phyloP scores from a whole-genome alignment of 2,888 invertebrate genomes.

The Ormia ochracea region DNA sequence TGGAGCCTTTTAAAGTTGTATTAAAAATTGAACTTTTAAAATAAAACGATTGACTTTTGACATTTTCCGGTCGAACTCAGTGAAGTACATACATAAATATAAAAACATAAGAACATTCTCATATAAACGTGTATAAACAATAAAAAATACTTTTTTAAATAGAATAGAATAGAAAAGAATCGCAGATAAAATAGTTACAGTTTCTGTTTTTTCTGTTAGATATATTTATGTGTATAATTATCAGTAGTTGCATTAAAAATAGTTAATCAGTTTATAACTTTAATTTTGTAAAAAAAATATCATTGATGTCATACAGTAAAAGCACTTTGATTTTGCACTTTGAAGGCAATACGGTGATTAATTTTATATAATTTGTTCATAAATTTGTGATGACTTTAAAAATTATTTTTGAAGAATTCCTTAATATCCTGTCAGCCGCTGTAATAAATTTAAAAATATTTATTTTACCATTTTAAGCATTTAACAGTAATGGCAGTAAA shows the following conservation, averaged over 20 bases:
- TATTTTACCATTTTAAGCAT: neutral
- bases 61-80: too few species aligned
- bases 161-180: neutral
- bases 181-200: neutral
- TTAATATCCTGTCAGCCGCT: conserved; percentile 32
- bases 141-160: too few species aligned
- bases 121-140: too few species aligned
- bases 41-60: too few species aligned
- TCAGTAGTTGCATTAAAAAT: neutral
- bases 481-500: too few species aligned
- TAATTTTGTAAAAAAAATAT: conserved; percentile 26
- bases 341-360: conserved; percentile 72
- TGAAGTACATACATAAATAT: too few species aligned
- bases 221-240: neutral
- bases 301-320: conserved; percentile 65
- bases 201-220: too few species aligned
- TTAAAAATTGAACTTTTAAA: too few species aligned
- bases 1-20: too few species aligned
- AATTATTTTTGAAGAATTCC: neutral
- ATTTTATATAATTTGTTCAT: conserved; percentile 16
- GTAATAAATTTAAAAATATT: conserved; percentile 1
- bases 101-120: too few species aligned
- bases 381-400: conserved; percentile 45
- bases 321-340: conserved; percentile 71
- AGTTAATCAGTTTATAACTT: conserved; percentile 5